Conservation (phyloP, 2,797 vertebrate species). For the Malacoraja senta region DNA sequence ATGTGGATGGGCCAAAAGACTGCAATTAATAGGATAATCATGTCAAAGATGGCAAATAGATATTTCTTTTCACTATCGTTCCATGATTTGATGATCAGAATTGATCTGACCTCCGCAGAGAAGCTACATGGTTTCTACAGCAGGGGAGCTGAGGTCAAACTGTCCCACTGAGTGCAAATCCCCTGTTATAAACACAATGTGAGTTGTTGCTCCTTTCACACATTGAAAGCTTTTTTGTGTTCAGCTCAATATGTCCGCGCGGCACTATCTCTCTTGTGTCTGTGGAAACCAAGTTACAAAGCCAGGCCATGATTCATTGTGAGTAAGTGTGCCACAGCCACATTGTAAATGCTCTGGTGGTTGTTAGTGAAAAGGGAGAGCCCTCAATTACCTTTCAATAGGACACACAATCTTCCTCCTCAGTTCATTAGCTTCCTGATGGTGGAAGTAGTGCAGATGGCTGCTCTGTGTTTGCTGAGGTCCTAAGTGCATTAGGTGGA, state of each 20-base stretch:
- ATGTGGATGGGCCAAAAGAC: too few relatives aligned
- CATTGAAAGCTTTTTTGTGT: neutral
- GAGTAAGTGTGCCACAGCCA: neutral
- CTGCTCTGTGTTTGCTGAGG: neutral
- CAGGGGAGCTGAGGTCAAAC: neutral
- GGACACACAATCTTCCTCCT: slow-evolving; percentile 31
- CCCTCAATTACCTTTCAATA: slow-evolving; percentile 31
- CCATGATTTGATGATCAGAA: neutral
- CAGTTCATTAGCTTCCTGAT: slow-evolving; percentile 30
- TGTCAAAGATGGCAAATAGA: too few relatives aligned
- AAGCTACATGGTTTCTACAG: neutral
- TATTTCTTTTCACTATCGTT: too few relatives aligned
- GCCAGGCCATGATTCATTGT: neutral
- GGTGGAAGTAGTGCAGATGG: neutral
- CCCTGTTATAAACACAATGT: neutral
- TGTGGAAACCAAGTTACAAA: slow-evolving; percentile 10
- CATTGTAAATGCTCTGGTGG: neutral
- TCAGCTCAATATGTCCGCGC: neutral
- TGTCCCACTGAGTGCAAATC: neutral
- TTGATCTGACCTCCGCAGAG: neutral
- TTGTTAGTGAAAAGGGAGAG: slow-evolving; percentile 23
- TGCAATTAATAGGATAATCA: too few relatives aligned
- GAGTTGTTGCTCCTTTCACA: neutral
- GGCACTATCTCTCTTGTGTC: slow-evolving; percentile 10
- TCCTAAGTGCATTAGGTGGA: neutral